A percentile compares a stretch with the other conserved stretches of the same genome.
These are phyloP conservation scores for Eriosoma lanigerum DNA, from an alignment of 1,140 invertebrate genomes.

Conservation along the genomic window DNA sequence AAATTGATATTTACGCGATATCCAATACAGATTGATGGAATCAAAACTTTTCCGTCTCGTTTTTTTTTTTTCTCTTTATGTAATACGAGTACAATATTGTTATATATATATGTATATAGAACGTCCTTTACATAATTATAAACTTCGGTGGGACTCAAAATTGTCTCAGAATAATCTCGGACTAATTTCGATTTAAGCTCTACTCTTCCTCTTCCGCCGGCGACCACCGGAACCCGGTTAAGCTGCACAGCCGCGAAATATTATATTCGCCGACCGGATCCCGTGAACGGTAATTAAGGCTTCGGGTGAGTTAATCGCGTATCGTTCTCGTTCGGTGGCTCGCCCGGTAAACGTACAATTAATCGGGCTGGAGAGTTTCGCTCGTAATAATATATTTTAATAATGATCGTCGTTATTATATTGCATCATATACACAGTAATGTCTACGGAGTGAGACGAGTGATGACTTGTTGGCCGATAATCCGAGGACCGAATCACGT, in stretches of 20 bases:
- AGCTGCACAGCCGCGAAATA: slow-evolving; percentile 18
- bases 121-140: not conserved
- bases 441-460: not conserved
- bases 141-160: not conserved
- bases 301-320: not conserved
- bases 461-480: not conserved
- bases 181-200: slow-evolving; percentile 27
- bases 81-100: too few species aligned
- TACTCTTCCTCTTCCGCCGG: not conserved
- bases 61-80: too few species aligned
- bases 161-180: not conserved
- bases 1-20: too few species aligned
- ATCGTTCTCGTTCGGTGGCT: not conserved
- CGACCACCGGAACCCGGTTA: not conserved
- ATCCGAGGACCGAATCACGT: too few species aligned
- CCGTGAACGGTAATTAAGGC: slow-evolving; percentile 19
- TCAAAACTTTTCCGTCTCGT: too few species aligned
- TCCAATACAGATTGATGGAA: too few species aligned
- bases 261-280: not conserved
- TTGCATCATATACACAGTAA: too few species aligned
- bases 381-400: not conserved
- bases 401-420: too few species aligned
- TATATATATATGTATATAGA: not conserved
- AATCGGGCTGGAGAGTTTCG: not conserved
- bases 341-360: not conserved